A percentile compares a stretch with the other conserved stretches of the same genome.
These are phyloP conservation scores for Athalia circularis DNA, from an alignment of 2,888 invertebrate genomes.

Conservation along the genomic window DNA sequence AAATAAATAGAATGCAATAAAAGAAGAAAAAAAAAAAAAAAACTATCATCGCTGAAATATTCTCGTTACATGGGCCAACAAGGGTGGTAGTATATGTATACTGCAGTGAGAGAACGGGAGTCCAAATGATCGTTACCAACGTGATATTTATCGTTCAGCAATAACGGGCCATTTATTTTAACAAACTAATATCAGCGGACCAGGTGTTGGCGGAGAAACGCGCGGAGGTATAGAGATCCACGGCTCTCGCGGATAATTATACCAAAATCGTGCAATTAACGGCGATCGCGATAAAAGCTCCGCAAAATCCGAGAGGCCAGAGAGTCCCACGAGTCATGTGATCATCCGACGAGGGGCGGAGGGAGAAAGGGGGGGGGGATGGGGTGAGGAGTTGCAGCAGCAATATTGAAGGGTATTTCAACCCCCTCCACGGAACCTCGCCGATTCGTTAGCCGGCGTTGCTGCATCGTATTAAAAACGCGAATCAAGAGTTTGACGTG, in stretches of 20 bases:
- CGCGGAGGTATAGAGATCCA: too few species aligned
- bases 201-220: conserved; percentile 19
- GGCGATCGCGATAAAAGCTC: conserved; percentile 33
- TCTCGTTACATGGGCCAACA: too few species aligned
- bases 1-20: too few species aligned
- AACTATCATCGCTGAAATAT: too few species aligned
- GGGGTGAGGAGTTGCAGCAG: background rate
- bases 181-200: background rate
- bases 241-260: background rate
- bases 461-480: background rate
- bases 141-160: conserved; percentile 33
- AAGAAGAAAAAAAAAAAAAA: too few species aligned
- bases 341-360: background rate
- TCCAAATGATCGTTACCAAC: background rate
- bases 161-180: conserved; percentile 24
- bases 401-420: too few species aligned
- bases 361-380: background rate
- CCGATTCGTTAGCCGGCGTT: background rate
- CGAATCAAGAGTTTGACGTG: background rate
- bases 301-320: conserved; percentile 4
- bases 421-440: too few species aligned
- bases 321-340: too few species aligned
- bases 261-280: conserved; percentile 40
- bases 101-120: background rate
- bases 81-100: background rate